Conservation (phyloP, 2,113 vertebrate genomes). For the Strigops habroptila region DNA sequence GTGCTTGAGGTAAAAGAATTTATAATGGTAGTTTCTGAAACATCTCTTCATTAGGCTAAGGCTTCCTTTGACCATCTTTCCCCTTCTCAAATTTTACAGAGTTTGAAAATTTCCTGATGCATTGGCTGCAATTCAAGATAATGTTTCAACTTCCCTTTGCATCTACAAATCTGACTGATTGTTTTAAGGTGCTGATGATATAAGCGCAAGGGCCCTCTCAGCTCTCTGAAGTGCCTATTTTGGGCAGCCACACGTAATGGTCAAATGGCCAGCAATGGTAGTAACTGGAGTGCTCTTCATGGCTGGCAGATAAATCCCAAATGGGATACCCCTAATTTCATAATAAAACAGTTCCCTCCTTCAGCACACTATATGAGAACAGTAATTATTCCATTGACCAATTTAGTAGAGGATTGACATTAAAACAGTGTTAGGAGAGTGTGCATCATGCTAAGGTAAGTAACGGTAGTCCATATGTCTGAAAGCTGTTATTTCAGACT, state of each 20-base stretch:
- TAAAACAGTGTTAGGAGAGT: neutral
- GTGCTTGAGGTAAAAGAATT: neutral
- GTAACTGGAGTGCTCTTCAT: neutral
- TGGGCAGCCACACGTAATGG: neutral
- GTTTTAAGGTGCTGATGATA: neutral
- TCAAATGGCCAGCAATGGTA: neutral
- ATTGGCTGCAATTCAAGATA: neutral
- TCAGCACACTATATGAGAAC: neutral
- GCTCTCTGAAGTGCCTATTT: neutral
- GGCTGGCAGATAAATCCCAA: neutral
- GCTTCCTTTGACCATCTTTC: neutral
- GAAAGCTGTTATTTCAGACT: neutral
- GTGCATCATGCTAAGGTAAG: neutral
- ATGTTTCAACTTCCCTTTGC: neutral
- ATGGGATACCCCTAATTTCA: neutral
- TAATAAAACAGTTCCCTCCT: neutral
- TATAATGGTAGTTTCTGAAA: neutral
- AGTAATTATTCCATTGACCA: neutral
- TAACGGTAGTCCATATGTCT: neutral
- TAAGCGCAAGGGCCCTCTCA: neutral
- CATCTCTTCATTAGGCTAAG: neutral
- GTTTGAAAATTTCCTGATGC: neutral
- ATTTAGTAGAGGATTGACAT: neutral
- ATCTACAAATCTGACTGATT: neutral
- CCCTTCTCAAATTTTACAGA: neutral